Conservation (phyloP, 2,888 invertebrate species). For the Dryococelus australis region DNA sequence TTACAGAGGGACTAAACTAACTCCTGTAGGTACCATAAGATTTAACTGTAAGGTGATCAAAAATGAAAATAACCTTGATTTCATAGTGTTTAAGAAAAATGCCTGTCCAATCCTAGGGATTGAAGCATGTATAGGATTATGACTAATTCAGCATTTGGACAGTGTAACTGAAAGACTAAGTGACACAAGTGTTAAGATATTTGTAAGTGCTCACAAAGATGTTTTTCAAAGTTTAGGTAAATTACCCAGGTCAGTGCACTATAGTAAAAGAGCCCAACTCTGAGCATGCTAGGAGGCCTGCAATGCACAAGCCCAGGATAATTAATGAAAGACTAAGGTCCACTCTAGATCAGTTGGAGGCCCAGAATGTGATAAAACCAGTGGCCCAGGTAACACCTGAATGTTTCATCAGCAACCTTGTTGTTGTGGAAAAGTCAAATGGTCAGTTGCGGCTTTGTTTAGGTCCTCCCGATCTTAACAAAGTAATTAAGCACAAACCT, state of each 20-base stretch:
- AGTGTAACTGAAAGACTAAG: neutral
- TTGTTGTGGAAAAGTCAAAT: neutral
- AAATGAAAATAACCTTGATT: neutral
- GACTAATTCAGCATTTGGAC: neutral
- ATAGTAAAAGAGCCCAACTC: neutral
- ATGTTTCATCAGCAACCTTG: neutral
- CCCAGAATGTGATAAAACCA: neutral
- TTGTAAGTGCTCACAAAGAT: neutral
- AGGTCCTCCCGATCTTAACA: neutral
- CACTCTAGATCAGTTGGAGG: neutral
- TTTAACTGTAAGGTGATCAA: neutral
- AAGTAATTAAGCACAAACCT: neutral
- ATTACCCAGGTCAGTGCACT: neutral
- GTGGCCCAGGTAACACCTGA: no score
- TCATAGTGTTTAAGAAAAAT: neutral
- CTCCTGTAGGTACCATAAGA: neutral
- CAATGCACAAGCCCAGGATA: no score
- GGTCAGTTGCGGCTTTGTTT: neutral
- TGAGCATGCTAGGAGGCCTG: neutral
- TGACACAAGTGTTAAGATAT: no score
- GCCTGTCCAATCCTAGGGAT: neutral
- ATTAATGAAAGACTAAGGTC: neutral
- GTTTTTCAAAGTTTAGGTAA: neutral
- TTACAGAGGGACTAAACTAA: neutral
- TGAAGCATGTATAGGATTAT: neutral